These are phyloP conservation scores for Pleuronectes platessa DNA, from an alignment of 2,113 vertebrate species.

Conservation along the genomic window DNA sequence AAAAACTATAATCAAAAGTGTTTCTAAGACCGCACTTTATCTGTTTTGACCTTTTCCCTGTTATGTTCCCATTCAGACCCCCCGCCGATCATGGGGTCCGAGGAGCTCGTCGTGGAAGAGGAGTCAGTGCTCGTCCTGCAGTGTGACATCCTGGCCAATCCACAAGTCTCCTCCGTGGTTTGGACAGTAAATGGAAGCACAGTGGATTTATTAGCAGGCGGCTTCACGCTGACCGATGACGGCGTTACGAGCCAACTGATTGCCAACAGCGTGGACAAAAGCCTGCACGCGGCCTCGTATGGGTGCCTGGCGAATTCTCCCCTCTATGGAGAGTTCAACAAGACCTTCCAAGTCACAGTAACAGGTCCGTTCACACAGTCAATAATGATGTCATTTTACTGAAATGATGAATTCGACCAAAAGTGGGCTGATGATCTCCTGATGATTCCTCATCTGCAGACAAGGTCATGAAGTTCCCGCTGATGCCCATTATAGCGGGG, in stretches of 20 bases:
- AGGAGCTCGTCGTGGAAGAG: conserved; percentile 64
- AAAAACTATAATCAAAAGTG: too few species aligned
- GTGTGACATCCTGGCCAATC: conserved; percentile 76
- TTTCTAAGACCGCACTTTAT: not conserved
- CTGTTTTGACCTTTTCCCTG: conserved; percentile 1
- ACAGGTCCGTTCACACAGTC: conserved; percentile 68
- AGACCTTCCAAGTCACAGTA: conserved; percentile 67
- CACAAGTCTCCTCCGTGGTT: conserved; percentile 62
- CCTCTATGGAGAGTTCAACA: conserved; percentile 27
- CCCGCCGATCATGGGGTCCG: conserved; percentile 63
- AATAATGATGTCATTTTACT: not conserved
- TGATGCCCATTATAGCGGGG: conserved; percentile 77
- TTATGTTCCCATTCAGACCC: conserved; percentile 56
- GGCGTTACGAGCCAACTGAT: conserved; percentile 56
- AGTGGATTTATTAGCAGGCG: conserved; percentile 62
- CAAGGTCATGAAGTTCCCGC: conserved; percentile 70
- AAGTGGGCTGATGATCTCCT: not conserved
- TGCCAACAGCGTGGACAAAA: conserved; percentile 19
- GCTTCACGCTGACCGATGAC: conserved; percentile 61
- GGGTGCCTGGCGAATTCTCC: conserved; percentile 57
- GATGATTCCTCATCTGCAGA: conserved; percentile 57
- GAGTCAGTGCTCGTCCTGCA: conserved; percentile 46
- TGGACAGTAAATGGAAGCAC: conserved; percentile 70
- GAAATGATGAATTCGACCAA: conserved; percentile 1
- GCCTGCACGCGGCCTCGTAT: conserved; percentile 72